These are phyloP conservation scores for Acanthurus leucopareius DNA, from an alignment of 2,797 vertebrate species.

Conservation along the genomic window DNA sequence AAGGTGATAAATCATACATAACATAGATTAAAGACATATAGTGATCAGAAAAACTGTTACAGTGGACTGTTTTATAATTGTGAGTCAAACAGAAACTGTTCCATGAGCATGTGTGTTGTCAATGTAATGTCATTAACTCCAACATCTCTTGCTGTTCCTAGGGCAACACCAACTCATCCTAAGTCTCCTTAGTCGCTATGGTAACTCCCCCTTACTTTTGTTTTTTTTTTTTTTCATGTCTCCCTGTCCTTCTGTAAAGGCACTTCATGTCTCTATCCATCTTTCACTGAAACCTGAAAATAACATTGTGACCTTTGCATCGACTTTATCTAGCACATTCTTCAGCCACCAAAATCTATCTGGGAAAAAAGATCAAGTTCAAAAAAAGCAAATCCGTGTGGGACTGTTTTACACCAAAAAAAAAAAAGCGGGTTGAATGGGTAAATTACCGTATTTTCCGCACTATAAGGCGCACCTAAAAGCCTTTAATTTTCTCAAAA, in stretches of 20 bases:
- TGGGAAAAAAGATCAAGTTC: neutral
- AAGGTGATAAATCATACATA: neutral
- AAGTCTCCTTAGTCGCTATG: constrained; percentile 62
- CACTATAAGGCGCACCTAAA: too few relatives aligned
- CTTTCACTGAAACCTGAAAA: constrained; percentile 27
- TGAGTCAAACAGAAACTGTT: neutral
- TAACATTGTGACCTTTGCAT: constrained; percentile 60
- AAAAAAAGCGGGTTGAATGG: neutral
- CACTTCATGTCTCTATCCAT: constrained; percentile 40
- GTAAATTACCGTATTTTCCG: neutral
- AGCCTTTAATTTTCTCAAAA: too few relatives aligned
- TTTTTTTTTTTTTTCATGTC: neutral
- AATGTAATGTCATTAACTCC: constrained; percentile 41
- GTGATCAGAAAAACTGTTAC: neutral
- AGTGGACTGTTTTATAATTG: neutral
- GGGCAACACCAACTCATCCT: constrained; percentile 73
- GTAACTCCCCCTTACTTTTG: constrained; percentile 57
- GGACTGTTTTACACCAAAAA: neutral
- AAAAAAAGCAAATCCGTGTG: neutral
- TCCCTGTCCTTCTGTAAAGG: constrained; percentile 30
- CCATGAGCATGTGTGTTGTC: constrained; percentile 6
- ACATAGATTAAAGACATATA: neutral
- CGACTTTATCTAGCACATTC: constrained; percentile 26
- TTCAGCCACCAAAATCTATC: neutral
- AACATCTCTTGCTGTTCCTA: constrained; percentile 76